Percentiles rank a stretch among this genome's conserved stretches.
These are phyloP conservation scores for Arctia plantaginis DNA, from an alignment of 2,888 invertebrate species.

Conservation along the genomic window DNA sequence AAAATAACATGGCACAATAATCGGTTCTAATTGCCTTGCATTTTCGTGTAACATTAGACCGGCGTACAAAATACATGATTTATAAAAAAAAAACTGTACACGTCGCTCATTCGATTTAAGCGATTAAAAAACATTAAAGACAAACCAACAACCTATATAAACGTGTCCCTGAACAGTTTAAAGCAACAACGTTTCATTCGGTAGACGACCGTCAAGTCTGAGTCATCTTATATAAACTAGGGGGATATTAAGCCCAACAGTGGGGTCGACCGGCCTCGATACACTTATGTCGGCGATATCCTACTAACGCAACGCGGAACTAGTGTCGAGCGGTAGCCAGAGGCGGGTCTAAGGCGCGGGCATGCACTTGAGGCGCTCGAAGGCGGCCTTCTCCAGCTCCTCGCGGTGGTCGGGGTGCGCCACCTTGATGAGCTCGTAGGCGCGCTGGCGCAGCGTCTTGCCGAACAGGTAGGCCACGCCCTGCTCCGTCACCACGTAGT, in stretches of 20 bases:
- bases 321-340: neutral
- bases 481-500: conserved; percentile 97
- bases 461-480: conserved; percentile 97
- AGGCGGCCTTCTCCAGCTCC: conserved; percentile 94
- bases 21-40: neutral
- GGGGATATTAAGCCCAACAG: neutral
- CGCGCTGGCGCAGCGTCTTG: conserved; percentile 94
- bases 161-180: neutral
- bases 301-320: neutral
- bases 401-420: conserved; percentile 96
- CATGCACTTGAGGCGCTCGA: conserved; percentile 93
- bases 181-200: neutral
- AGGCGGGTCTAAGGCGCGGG: conserved; percentile 84
- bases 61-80: neutral
- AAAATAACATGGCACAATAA: neutral
- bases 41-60: neutral
- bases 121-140: neutral
- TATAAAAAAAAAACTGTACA: neutral
- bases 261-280: conserved; percentile 11
- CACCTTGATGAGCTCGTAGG: conserved; percentile 94
- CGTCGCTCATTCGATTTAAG: neutral
- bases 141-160: neutral
- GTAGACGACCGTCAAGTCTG: neutral
- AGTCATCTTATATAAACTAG: conserved; percentile 8
- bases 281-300: neutral